Conservation (phyloP, 2,113 vertebrate genomes). For the Epinephelus fuscoguttatus region DNA sequence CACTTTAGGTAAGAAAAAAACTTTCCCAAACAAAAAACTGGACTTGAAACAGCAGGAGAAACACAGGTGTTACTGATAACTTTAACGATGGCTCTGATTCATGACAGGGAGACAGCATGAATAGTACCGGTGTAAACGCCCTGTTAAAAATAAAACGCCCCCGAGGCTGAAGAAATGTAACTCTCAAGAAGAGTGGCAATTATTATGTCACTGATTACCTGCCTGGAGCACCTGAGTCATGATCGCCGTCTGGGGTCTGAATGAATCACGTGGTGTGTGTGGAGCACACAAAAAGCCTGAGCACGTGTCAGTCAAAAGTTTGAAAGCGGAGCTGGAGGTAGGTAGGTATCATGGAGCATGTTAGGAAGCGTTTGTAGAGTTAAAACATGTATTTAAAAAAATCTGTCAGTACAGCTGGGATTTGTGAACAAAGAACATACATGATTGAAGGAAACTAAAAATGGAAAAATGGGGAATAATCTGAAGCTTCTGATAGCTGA, state of each 20-base stretch:
- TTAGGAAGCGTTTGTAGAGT: not conserved
- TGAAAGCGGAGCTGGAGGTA: slow-evolving; percentile 37
- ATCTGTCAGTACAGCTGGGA: not conserved
- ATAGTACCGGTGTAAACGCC: too few relatives aligned
- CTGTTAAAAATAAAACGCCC: not conserved
- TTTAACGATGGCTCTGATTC: too few relatives aligned
- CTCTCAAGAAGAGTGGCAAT: not conserved
- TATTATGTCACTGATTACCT: not conserved
- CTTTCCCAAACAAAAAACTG: too few relatives aligned
- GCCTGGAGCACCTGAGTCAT: slow-evolving; percentile 32
- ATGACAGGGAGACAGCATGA: too few relatives aligned
- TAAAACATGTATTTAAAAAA: not conserved
- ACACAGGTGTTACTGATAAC: too few relatives aligned
- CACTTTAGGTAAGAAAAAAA: not conserved
- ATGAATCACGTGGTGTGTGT: not conserved
- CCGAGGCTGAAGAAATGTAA: not conserved
- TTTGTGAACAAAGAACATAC: not conserved
- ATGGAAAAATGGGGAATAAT: too few relatives aligned
- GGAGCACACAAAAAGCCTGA: slow-evolving; percentile 46
- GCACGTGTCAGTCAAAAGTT: not conserved
- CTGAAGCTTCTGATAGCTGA: not conserved
- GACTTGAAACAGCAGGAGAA: too few relatives aligned
- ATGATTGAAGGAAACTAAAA: too few relatives aligned
- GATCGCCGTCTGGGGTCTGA: not conserved
- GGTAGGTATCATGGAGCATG: slow-evolving; percentile 3